phyloP scores from a whole-genome alignment of 2,113 vertebrate species.

The Nerophis ophidion region DNA sequence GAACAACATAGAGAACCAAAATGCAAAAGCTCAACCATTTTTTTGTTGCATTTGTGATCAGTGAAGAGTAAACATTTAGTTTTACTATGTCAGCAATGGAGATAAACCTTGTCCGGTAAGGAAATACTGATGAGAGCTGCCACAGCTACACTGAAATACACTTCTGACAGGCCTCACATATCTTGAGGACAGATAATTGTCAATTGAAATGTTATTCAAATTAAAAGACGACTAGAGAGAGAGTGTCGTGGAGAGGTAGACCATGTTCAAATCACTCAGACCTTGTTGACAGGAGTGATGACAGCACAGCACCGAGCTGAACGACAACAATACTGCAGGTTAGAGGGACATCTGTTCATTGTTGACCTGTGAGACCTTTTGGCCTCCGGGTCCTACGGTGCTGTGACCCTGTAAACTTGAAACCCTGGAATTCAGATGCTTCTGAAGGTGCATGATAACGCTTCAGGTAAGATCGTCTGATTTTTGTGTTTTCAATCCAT shows the following conservation, averaged over 20 bases:
- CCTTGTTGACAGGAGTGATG: conserved; percentile 29
- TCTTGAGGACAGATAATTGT: conserved; percentile 32
- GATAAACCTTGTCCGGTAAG: conserved; percentile 15
- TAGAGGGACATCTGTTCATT: conserved; percentile 43
- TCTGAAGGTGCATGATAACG: background rate
- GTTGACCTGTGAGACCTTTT: conserved; percentile 21
- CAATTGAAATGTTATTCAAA: conserved; percentile 18
- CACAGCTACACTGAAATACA: conserved; percentile 18
- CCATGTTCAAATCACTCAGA: conserved; percentile 29
- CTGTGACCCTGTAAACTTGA: background rate
- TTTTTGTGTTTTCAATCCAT: no score
- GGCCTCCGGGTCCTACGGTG: conserved; percentile 14
- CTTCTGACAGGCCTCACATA: conserved; percentile 11
- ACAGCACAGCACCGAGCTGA: conserved; percentile 32
- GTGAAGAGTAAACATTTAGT: conserved; percentile 42
- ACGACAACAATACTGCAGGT: conserved; percentile 36
- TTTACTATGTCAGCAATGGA: conserved; percentile 33
- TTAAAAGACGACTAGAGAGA: conserved; percentile 24
- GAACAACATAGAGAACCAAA: conserved; percentile 20
- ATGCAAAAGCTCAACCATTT: conserved; percentile 29
- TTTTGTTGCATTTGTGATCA: conserved; percentile 7
- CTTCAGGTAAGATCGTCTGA: no score
- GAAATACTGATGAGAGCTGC: conserved; percentile 16
- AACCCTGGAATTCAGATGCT: conserved; percentile 15
- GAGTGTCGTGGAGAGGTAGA: conserved; percentile 19